Conservation (phyloP, 2,888 invertebrate species). For the Pseudanteris insignis region DNA sequence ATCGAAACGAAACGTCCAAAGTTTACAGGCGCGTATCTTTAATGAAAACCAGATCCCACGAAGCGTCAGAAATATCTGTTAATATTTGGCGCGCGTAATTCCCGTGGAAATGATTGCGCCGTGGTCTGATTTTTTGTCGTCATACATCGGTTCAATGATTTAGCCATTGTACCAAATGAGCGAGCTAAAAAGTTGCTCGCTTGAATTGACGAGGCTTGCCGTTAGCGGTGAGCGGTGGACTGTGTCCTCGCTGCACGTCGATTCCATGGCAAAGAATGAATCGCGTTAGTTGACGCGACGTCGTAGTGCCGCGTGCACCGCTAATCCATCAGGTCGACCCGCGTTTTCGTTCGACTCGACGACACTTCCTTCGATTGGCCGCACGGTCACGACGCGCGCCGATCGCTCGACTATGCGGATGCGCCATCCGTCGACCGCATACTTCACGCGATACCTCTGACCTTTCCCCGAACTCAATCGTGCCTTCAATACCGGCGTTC, state of each 20-base stretch:
- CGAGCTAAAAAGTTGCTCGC: conserved; percentile 23
- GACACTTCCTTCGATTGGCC: conserved; percentile 8
- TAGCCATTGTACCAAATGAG: conserved; percentile 23
- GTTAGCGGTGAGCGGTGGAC: conserved; percentile 34
- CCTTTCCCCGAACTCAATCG: not conserved
- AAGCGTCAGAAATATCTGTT: not conserved
- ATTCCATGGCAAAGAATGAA: conserved; percentile 17
- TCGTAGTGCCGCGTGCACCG: conserved; percentile 31
- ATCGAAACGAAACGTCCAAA: no score
- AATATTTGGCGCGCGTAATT: not conserved
- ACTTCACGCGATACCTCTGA: conserved; percentile 6
- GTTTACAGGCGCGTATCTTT: no score
- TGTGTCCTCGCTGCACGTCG: conserved; percentile 17
- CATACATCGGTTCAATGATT: conserved; percentile 24
- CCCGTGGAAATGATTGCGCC: not conserved
- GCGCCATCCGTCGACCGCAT: conserved; percentile 10
- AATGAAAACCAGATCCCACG: not conserved
- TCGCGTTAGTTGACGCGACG: conserved; percentile 38
- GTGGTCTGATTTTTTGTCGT: conserved; percentile 5
- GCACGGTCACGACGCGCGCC: conserved; percentile 26
- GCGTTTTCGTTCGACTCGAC: conserved; percentile 4
- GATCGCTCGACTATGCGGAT: conserved; percentile 43
- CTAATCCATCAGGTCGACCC: conserved; percentile 2
- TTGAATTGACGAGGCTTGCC: conserved; percentile 9
- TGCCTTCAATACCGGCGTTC: conserved; percentile 13